Base-by-base conservation (phyloP, 2,888 invertebrate species). In the Troides aeacus region DNA sequence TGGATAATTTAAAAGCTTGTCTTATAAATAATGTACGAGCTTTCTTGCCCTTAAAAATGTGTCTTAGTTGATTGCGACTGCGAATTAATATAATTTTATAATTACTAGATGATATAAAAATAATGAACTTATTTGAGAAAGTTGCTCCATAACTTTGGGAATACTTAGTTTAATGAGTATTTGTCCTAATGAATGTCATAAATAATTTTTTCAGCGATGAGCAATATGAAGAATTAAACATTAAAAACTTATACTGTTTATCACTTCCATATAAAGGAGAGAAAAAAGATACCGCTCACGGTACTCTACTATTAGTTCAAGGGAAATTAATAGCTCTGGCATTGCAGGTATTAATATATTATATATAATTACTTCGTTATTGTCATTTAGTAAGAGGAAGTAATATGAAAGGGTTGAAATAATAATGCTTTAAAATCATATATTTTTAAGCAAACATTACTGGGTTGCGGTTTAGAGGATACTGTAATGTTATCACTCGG, bases 241-340 rank as follows among this genome's bases (percentile, higher is more conserved):
- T 79, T 17, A 82, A 76, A 72, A 87, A 89, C 72, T 76, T 89
- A n/a, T 88, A 84, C 75, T 91, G 90, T 74, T 72, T 91, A 7
- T 78, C 84, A 17, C 77, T 90, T 72, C 89, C 90, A 0, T 88
- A 88, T 65, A 65, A 71, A 2, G 81, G 81, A 5, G 87, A 89
- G 74, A 78, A 82, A 39, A 75, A 76, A 3, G 87, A 89, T 64
- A 83, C 87, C 0, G 75, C 87, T 5, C 90, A 90, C 65, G 91
- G 91, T 4, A 81, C 85, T 42, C 71, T 91, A 62, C 82, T 91
- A 21, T 73, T 90, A 24, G 79, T 83, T 50, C 85, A 80, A 30
- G 89, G 85, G 12, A 89, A 90, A 77, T 78, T 91, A 59, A 82
- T 88, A 70, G 90, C 85, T 7, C 72, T 90, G 15, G 89, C 88